Base-by-base conservation (phyloP, 2,113 vertebrate genomes). In the Pedionomus torquatus region DNA sequence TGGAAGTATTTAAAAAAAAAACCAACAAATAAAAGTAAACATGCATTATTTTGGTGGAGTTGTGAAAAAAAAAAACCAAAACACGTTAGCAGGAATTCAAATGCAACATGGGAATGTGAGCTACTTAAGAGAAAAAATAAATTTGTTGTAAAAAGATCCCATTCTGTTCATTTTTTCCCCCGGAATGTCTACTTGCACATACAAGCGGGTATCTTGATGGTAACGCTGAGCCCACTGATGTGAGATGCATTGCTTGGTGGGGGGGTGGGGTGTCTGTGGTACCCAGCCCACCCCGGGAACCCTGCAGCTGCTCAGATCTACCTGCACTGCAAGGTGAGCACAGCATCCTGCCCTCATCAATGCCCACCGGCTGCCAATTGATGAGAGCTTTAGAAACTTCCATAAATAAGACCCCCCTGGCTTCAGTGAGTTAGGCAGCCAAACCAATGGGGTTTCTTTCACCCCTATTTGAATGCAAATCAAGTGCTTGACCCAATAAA, bases 51-150 rank as follows among this genome's bases (percentile, higher is more conserved):
- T 57, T 51, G 20, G 46, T 39, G 31, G 83, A 55, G 63, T 33
- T 49, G 44, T 80, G 71, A 69, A 74, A 31, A 44, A 64, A 57
- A 13, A n/a, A n/a, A n/a, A n/a, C n/a, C n/a, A n/a, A n/a, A n/a
- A n/a, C n/a, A 6, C 9, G 1, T n/a, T 65, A 48, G 8, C 31
- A 46, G 63, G n/a, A 77, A 83, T 51, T 88, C n/a, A 41, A 90
- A 79, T 1, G 0, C 12, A 8, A 24, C 1, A 0, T 11, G 3
- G 74, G 13, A 75, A n/a, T 1, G 8, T 0, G 9, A 88, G n/a
- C 28, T 48, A 13, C 28, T 68, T 57, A 51, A 17, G 9, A n/a
- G 13, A 23, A 71, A 57, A 90, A 39, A 54, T 0, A 43, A 68
- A 85, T 35, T 23, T 37, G 5, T 23, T 37, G 5, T 11, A 6